These are phyloP conservation scores for Epinotia demarniana DNA, from an alignment of 2,888 invertebrate genomes.

Conservation along the genomic window DNA sequence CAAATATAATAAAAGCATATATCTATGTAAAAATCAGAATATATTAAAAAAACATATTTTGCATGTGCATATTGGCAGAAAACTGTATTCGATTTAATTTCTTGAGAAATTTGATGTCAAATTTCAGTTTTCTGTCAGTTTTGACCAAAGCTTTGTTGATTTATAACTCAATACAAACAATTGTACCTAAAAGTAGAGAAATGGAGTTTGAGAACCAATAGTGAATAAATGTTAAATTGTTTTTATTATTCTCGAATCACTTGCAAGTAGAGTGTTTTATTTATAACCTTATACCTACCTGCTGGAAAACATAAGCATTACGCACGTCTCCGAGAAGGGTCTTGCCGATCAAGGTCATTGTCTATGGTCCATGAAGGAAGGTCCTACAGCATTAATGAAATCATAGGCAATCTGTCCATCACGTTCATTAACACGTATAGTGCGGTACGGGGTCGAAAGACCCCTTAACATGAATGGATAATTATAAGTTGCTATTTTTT, in stretches of 20 bases:
- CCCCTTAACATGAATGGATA: too few relatives aligned
- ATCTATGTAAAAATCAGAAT: constrained; percentile 77
- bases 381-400: too few relatives aligned
- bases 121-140: constrained; percentile 58
- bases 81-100: constrained; percentile 19
- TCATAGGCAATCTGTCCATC: too few relatives aligned
- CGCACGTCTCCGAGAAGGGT: too few relatives aligned
- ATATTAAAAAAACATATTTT: constrained; percentile 76
- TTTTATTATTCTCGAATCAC: constrained; percentile 84
- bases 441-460: too few relatives aligned
- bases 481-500: too few relatives aligned
- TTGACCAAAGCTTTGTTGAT: constrained; percentile 76
- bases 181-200: constrained; percentile 80
- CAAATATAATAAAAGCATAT: constrained; percentile 70
- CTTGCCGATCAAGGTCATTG: too few relatives aligned
- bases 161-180: constrained; percentile 78
- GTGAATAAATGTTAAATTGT: constrained; percentile 83
- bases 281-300: constrained; percentile 11
- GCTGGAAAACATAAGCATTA: background rate
- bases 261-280: constrained; percentile 80
- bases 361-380: too few relatives aligned
- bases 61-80: constrained; percentile 65
- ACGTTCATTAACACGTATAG: too few relatives aligned
- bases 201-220: constrained; percentile 81
- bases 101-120: background rate